Evolutionary conservation across 2,888 invertebrate species (phyloP).

Genomic region (Heliothis peltigera): DNA sequence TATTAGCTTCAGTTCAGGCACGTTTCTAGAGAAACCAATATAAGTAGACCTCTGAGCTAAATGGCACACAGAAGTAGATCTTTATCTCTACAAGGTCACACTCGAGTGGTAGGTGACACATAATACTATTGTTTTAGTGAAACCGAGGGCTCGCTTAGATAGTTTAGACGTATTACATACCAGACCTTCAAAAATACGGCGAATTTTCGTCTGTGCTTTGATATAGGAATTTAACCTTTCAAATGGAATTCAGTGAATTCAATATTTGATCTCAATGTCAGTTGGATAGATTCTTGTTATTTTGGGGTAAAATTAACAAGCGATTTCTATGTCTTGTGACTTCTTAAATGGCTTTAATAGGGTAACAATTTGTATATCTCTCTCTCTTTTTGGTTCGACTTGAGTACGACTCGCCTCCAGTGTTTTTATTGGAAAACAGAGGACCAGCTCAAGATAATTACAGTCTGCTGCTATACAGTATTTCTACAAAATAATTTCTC

Average conservation of each 20-base stretch:
- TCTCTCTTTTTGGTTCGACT: too few species aligned
- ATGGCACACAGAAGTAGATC: conserved; percentile 28
- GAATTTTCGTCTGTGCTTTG: conserved; percentile 46
- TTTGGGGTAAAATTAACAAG: neutral
- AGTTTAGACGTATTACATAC: conserved; percentile 31
- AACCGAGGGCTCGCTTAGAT: conserved; percentile 24
- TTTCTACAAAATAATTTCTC: too few species aligned
- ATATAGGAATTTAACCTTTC: conserved; percentile 43
- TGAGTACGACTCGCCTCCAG: too few species aligned
- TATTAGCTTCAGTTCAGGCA: conserved; percentile 44
- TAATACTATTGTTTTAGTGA: conserved; percentile 44
- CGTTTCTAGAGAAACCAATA: conserved; percentile 36
- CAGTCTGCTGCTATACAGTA: too few species aligned
- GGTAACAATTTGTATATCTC: too few species aligned
- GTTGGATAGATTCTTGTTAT: neutral
- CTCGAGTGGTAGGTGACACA: conserved; percentile 60
- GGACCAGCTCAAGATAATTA: too few species aligned
- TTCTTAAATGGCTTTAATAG: too few species aligned
- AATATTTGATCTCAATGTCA: conserved; percentile 16
- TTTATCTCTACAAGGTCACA: conserved; percentile 42
- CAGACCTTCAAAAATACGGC: conserved; percentile 32
- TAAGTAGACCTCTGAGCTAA: conserved; percentile 37
- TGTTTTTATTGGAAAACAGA: too few species aligned
- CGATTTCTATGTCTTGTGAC: neutral
- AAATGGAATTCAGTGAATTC: conserved; percentile 20